Evolutionary conservation across 2,888 invertebrate species (phyloP).

Genomic region (Gastracanthus pulcherrimus): DNA sequence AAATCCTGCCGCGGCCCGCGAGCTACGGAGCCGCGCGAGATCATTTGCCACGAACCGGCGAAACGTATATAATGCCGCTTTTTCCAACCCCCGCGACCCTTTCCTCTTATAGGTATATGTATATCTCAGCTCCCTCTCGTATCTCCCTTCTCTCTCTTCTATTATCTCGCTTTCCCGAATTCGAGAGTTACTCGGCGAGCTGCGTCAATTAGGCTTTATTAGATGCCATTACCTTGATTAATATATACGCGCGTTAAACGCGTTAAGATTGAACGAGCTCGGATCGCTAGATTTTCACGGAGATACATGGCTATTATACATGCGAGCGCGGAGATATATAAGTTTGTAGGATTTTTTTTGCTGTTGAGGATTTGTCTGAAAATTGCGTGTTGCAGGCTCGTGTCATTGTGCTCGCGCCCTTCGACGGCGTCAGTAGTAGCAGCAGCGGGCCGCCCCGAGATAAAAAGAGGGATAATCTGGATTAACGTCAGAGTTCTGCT

Average conservation of each 20-base stretch:
- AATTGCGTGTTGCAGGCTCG: not conserved
- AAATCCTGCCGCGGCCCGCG: constrained; percentile 36
- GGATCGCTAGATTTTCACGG: too few relatives aligned
- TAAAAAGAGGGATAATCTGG: constrained; percentile 58
- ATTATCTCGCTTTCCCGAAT: not conserved
- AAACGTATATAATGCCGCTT: constrained; percentile 32
- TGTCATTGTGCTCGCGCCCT: not conserved
- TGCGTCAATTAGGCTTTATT: constrained; percentile 54
- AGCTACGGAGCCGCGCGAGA: constrained; percentile 1
- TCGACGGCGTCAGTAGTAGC: not conserved
- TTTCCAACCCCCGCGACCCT: not conserved
- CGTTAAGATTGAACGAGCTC: too few relatives aligned
- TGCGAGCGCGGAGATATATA: too few relatives aligned
- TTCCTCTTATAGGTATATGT: too few relatives aligned
- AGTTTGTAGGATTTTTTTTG: too few relatives aligned
- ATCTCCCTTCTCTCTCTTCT: not conserved
- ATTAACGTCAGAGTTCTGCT: constrained; percentile 49
- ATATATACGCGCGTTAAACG: constrained; percentile 27
- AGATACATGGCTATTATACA: too few relatives aligned
- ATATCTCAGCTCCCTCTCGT: too few relatives aligned
- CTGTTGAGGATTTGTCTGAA: too few relatives aligned
- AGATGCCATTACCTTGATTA: constrained; percentile 55
- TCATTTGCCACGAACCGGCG: constrained; percentile 33
- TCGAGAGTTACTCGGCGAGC: not conserved
- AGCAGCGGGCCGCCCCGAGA: constrained; percentile 25